Evolutionary conservation across 2,113 vertebrate species (phyloP), one percentile per base, ranked within the genome.

Genomic region (Pteropus alecto): DNA sequence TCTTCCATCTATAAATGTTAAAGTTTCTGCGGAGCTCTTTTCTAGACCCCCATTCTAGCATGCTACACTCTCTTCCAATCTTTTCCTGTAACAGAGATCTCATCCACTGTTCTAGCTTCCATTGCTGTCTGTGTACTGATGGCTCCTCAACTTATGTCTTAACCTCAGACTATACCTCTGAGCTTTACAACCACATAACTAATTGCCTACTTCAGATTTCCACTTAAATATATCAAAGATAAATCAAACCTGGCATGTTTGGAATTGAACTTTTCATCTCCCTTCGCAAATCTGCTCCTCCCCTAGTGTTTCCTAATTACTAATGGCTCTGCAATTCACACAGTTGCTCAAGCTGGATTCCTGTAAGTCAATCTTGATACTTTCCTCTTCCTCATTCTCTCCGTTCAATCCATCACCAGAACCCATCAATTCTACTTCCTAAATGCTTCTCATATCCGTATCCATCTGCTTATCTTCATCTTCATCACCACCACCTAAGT

Each of bases 251-350:
- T 21, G 54, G 73, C n/a, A 28, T 33, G n/a, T 84, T 87, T 94
- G 13, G 14, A 91, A 83, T 35, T 73, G 86, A 94, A 90, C 70
- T 76, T 78, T 73, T 96, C 79, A 65, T 90, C 87, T 85, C n/a
- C 70, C 78, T 70, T 70, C 70, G 90, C 79, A 86, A 71, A 71
- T 81, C 70, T 77, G 89, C 38, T 86, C 35, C 65, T 84, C 70
- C 38, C 81, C 51, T 81, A 30, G 19, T 5, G 73, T 68, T 88
- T 74, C 78, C 56, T 87, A 70, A 71, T 93, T 65, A 41, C 67
- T 43, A 83, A 48, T 41, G 58, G 74, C n/a, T 97, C 60, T 24
- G 73, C 51, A 41, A 4, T 14, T 7, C 61, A 71, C 33, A 28
- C 9, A 26, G 43, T 14, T 70, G 90, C 61, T 92, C 60, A 61